phyloP scores from a whole-genome alignment of 2,888 invertebrate genomes.

The Drosophila prolongata region DNA sequence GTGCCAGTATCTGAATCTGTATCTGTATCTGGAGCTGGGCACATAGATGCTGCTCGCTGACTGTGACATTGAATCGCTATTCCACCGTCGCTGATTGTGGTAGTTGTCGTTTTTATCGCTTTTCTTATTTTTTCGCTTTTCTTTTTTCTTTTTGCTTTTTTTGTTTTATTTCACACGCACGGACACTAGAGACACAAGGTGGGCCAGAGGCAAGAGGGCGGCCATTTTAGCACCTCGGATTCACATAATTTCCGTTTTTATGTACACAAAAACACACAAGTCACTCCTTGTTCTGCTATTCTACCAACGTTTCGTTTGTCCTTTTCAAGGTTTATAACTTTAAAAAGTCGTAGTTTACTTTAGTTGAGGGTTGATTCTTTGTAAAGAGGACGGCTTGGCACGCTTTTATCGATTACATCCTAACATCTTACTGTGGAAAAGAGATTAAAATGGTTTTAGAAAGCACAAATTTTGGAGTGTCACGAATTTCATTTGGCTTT shows the following conservation, averaged over 20 bases:
- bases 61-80: slow-evolving; percentile 76
- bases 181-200: slow-evolving; percentile 51
- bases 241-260: slow-evolving; percentile 53
- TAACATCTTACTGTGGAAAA: slow-evolving; percentile 40
- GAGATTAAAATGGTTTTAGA: background rate
- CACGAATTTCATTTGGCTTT: background rate
- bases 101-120: slow-evolving; percentile 37
- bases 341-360: slow-evolving; percentile 49
- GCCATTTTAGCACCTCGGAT: slow-evolving; percentile 47
- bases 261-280: slow-evolving; percentile 36
- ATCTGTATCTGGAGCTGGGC: background rate
- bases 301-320: slow-evolving; percentile 20
- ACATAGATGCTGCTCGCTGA: slow-evolving; percentile 43
- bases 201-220: slow-evolving; percentile 58
- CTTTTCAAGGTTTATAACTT: slow-evolving; percentile 40
- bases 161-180: slow-evolving; percentile 71
- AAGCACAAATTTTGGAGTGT: too few species aligned
- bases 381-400: slow-evolving; percentile 80
- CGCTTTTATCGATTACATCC: slow-evolving; percentile 61
- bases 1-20: slow-evolving; percentile 19
- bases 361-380: slow-evolving; percentile 58
- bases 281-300: slow-evolving; percentile 49
- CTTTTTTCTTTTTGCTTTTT: slow-evolving; percentile 18
- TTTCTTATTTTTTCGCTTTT: slow-evolving; percentile 20
- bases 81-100: slow-evolving; percentile 49